phyloP scores from a whole-genome alignment of 2,113 vertebrate species.

The Chauna torquata region DNA sequence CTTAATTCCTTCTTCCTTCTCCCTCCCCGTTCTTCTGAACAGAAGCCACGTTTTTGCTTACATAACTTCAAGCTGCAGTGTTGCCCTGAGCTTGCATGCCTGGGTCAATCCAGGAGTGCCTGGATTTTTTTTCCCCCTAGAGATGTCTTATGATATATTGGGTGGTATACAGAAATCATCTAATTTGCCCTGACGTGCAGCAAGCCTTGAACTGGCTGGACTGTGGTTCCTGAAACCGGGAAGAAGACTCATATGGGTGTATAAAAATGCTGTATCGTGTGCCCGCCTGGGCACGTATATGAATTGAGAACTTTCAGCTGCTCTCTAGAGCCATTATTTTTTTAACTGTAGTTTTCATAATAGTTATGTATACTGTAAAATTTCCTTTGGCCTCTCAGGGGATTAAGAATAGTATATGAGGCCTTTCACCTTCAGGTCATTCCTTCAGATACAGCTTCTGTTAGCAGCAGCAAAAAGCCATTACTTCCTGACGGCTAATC shows the following conservation, averaged over 20 bases:
- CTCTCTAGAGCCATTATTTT: neutral
- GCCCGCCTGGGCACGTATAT: neutral
- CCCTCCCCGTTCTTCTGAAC: neutral
- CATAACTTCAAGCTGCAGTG: neutral
- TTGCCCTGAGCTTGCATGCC: neutral
- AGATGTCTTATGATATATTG: neutral
- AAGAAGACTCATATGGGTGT: neutral
- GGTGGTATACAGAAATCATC: neutral
- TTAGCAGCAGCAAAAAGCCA: neutral
- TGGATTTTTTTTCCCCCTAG: neutral
- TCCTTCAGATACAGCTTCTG: neutral
- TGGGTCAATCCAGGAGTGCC: neutral
- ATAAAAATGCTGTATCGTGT: neutral
- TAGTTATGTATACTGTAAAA: neutral
- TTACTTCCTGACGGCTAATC: neutral
- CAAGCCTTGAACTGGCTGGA: neutral
- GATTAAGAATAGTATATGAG: neutral
- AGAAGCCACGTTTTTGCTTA: slow-evolving; percentile 4
- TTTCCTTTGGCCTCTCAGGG: neutral
- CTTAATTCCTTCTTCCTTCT: neutral
- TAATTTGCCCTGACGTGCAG: slow-evolving; percentile 6
- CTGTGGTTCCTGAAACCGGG: neutral
- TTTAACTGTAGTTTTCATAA: neutral
- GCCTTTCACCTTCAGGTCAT: slow-evolving; percentile 14
- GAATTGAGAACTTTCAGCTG: neutral